Evolutionary conservation across 2,113 vertebrate species (phyloP), one percentile per base, ranked within the genome.

Genomic region (Corythornis madagascariensis): DNA sequence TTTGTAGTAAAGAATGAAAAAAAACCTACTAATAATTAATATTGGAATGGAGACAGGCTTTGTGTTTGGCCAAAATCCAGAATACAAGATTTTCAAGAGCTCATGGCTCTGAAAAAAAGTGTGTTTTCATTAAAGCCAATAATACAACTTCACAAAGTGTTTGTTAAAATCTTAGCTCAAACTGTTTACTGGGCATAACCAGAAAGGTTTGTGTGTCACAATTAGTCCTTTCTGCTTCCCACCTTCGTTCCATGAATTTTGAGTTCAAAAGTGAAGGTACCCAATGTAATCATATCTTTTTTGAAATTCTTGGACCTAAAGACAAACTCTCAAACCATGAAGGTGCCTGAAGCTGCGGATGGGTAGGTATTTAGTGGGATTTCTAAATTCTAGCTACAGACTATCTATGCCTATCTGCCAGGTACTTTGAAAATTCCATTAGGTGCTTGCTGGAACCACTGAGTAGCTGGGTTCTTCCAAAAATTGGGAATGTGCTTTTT

Each of bases 131-230:
- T 88, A 92, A 84, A 92, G 55, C 28, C 73, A 76, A 42, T 50
- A 59, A 42, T 66, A n/a, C 26, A 78, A 38, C 77, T 92, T 72
- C 74, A 84, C 80, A 38, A 90, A 84, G 26, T 75, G 65, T 75
- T 91, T 92, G 71, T 88, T 42, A 71, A 92, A 94, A 72, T 84
- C 77, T 38, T 55, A 70, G 19, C 74, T 72, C 93, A 83, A 77
- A 59, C 78, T 91, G 93, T 87, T 95, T 82, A 80, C 73, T 94
- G 94, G 93, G 88, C 70, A 84, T 93, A 96, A 92, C 80, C 92
- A 93, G 93, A 94, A 93, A 86, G 72, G 40, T 93, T 90, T 92
- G 79, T 88, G 76, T 93, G 61, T 94, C 70, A 81, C 86, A 95
- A 79, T 88, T 86, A 69, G 45, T 78, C 35, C 88, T 93, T 93